Evolutionary conservation across 2,797 vertebrate genomes (phyloP), one percentile per base, ranked within the genome.

Genomic region (Austrolebias charrua): DNA sequence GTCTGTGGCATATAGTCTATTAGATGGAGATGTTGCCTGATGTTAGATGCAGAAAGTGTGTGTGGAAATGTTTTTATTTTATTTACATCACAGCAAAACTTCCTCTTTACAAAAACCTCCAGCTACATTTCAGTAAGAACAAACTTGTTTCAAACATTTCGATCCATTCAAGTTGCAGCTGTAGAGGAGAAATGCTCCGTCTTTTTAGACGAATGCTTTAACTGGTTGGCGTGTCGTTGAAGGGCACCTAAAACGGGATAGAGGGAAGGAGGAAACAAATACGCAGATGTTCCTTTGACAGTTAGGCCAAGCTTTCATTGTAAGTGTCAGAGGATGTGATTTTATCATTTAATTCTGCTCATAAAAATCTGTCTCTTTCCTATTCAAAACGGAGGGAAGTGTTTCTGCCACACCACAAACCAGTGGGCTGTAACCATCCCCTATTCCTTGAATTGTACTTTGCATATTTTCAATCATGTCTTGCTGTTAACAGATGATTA

Each of bases 391-490:
- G 74, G 76, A 82, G 79, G 76, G 78, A 89, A 86, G 83, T 84
- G 85, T 85, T 71, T 86, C 78, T 84, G 60, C 80, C 83, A 49
- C 74, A 77, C 80, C 80, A 86, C 84, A 76, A 89, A 85, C 90
- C 90, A 92, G 88, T 89, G 87, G 87, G 85, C 88, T 91, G 89
- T 84, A 90, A 90, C 89, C 85, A 66, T 84, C 80, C 78, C 10
- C 84, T 81, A 82, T 90, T 89, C 88, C 87, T 86, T 82, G 75
- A 76, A 69, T 70, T 84, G 84, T 86, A 82, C 86, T 92, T 92
- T 91, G 89, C 90, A 92, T 93, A 91, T 92, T 92, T 92, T 85
- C 90, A 89, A 92, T 92, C 90, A 91, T 88, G 89, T 89, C 89
- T 88, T 81, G 88, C 89, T 91, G 90, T 90, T 92, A 92, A 88